Evolutionary conservation across 2,113 vertebrate genomes (phyloP).

Genomic region (Odocoileus virginianus): DNA sequence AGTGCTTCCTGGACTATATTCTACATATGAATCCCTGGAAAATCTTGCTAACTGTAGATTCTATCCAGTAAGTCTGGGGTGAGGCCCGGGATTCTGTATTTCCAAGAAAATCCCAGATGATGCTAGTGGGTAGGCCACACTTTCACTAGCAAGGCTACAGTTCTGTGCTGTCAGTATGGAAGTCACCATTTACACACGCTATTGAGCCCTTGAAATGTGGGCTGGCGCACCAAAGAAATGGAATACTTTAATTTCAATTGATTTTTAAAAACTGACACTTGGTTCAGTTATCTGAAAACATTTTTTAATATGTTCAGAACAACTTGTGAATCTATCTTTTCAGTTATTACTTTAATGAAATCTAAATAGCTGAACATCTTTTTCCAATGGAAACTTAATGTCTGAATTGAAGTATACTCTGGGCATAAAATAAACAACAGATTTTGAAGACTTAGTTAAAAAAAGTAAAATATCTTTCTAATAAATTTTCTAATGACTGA

Average conservation of each 20-base stretch:
- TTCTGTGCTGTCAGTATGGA: not conserved
- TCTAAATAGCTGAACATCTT: not conserved
- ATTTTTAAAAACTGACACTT: not conserved
- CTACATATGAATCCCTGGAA: not conserved
- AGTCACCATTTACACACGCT: not conserved
- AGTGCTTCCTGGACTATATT: not conserved
- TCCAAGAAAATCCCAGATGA: not conserved
- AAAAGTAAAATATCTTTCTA: not conserved
- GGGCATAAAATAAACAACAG: not conserved
- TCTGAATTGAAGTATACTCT: not conserved
- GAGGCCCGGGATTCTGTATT: not conserved
- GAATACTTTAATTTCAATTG: not conserved
- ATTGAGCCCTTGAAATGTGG: not conserved
- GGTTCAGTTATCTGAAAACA: not conserved
- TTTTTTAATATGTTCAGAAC: not conserved
- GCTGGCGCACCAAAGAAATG: not conserved
- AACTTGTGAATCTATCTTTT: conserved; percentile 11
- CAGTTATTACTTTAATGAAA: not conserved
- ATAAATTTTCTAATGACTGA: not conserved
- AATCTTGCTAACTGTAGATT: not conserved
- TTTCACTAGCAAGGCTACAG: not conserved
- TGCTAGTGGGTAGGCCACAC: not conserved
- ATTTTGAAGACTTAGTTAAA: not conserved
- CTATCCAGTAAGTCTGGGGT: not conserved
- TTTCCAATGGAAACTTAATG: not conserved